These are phyloP conservation scores for Sepiola atlantica DNA, from an alignment of 2,888 invertebrate genomes.

Conservation along the genomic window DNA sequence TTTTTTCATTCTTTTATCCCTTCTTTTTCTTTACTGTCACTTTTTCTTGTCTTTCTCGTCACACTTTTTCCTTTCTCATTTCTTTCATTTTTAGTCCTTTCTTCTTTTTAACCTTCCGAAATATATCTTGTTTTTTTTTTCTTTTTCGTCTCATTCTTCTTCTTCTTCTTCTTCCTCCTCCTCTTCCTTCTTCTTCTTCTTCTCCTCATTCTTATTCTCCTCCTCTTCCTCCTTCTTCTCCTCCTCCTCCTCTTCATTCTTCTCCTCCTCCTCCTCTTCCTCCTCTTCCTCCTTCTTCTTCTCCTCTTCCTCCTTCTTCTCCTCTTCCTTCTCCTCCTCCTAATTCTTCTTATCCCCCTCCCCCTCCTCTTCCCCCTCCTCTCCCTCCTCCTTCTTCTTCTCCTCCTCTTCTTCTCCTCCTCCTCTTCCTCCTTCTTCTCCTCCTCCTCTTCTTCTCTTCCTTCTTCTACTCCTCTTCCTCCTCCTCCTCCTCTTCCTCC, in stretches of 20 bases:
- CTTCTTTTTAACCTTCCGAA: no score
- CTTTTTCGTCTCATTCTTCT: no score
- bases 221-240: not conserved
- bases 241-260: not conserved
- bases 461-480: not conserved
- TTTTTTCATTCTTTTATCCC: not conserved
- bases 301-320: not conserved
- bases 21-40: not conserved
- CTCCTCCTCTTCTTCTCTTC: not conserved
- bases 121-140: not conserved
- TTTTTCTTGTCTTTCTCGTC: not conserved
- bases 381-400: not conserved
- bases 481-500: not conserved
- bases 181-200: no score
- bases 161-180: not conserved
- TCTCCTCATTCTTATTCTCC: no score
- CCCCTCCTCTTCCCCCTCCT: not conserved
- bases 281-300: not conserved
- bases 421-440: not conserved
- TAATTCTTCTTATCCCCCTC: no score
- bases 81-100: no score
- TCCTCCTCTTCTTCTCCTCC: not conserved
- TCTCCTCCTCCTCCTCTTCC: not conserved
- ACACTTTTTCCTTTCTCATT: not conserved
- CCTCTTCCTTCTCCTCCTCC: accelerated